phyloP scores from a whole-genome alignment of 2,888 invertebrate genomes.

The Smittia aterrima region DNA sequence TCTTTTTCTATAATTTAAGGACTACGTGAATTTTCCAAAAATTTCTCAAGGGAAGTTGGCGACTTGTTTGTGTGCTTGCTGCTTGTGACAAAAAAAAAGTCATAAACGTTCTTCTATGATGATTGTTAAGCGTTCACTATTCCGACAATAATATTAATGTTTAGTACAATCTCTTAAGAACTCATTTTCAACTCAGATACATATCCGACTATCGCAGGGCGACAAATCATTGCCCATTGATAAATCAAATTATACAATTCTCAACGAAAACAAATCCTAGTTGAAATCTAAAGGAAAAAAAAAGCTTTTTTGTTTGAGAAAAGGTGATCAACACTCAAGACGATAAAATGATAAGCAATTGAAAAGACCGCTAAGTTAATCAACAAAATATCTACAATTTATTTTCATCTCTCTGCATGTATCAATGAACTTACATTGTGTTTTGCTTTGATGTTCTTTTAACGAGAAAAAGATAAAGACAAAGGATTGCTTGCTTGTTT shows the following conservation, averaged over 20 bases:
- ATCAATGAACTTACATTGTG: neutral
- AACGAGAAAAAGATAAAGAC: neutral
- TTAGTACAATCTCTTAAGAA: neutral
- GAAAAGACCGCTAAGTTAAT: slow-evolving; percentile 28
- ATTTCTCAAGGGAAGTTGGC: too few species aligned
- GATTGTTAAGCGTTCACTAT: neutral
- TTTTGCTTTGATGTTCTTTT: neutral
- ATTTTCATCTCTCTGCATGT: slow-evolving; percentile 12
- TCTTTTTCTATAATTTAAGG: neutral
- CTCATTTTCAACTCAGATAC: neutral
- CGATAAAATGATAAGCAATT: neutral
- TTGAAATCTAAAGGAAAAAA: too few species aligned
- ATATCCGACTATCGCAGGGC: too few species aligned
- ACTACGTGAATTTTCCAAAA: neutral
- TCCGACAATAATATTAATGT: neutral
- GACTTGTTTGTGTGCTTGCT: neutral
- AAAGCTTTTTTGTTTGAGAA: neutral
- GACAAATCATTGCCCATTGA: too few species aligned
- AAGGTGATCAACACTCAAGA: slow-evolving; percentile 8
- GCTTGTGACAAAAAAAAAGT: neutral
- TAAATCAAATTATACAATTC: too few species aligned
- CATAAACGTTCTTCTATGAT: neutral
- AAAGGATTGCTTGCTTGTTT: neutral
- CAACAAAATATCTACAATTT: slow-evolving; percentile 40
- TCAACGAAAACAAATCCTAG: too few species aligned